Evolutionary conservation across 2,888 invertebrate genomes (phyloP), one percentile per base, ranked within the genome.

Genomic region (Mimachlamys varia): DNA sequence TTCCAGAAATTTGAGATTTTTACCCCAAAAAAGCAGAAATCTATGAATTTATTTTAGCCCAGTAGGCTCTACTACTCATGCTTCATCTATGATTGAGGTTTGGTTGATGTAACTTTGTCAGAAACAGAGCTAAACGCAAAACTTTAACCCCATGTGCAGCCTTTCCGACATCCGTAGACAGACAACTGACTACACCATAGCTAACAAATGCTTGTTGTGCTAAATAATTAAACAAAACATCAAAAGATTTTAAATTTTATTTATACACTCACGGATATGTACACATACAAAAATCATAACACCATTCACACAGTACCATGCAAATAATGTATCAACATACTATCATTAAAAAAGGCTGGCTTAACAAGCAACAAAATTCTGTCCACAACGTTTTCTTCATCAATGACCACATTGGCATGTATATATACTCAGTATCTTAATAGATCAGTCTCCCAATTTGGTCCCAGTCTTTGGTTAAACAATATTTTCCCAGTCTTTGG

Each of bases 291-390:
- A 76, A 76, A 76, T 76, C 76, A 76, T 33, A 33, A 76, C 76
- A 76, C 76, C 76, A 76, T 76, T 76, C 76, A 76, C 76, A 76
- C 76, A 76, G 76, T 76, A 76, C 27, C 76, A 76, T 76, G 76
- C 76, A 76, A 76, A 76, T 76, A 76, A 76, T 76, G 76, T 76
- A 33, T 33, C 76, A 33, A 76, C 76, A 76, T 76, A 27, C 76
- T 76, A 76, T 76, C 76, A 33, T 76, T 33, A 76, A 76, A 27
- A 76, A n/a, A 76, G 76, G 76, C 76, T 76, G 76, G 76, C 76
- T 76, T 76, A 76, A 76, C 76, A 76, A 76, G 33, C 76, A 76
- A 76, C 76, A 33, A 76, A 76, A 58, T 58, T 19, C 3, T 76
- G 76, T 33, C 76, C 33, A 33, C 10, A 13, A 76, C 76, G 12